Conservation (phyloP, 1,140 invertebrate species). For the Apis dorsata region DNA sequence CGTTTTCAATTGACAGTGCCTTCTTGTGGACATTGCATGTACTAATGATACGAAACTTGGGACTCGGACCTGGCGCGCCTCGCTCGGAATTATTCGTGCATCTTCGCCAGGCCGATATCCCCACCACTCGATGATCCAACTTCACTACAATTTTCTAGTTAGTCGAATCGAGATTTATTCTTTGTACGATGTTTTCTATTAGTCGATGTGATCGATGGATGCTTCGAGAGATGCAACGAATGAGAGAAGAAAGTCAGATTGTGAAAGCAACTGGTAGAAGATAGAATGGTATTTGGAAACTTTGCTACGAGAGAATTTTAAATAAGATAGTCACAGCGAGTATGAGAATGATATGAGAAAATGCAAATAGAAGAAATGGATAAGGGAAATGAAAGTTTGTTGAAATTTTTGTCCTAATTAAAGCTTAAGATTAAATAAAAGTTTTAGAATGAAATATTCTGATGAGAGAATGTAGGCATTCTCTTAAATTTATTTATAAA, state of each 20-base stretch:
- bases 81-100: not conserved
- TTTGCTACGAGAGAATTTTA: not conserved
- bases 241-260: slow-evolving; percentile 4
- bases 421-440: not conserved
- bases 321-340: not conserved
- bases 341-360: not conserved
- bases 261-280: not conserved
- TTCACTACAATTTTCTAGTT: not conserved
- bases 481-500: no score
- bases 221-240: not conserved
- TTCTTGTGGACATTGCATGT: slow-evolving; percentile 1
- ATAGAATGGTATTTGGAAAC: not conserved
- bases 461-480: not conserved
- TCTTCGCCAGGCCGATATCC: not conserved
- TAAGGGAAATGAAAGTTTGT: not conserved
- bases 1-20: slow-evolving; percentile 24
- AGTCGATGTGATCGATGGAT: not conserved
- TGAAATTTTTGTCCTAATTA: not conserved
- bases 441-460: no score
- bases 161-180: not conserved
- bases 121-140: not conserved
- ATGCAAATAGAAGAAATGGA: not conserved
- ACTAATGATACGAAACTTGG: slow-evolving; percentile 28
- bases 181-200: not conserved
- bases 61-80: slow-evolving; percentile 17